These are phyloP conservation scores for Nomada ferruginata DNA, from an alignment of 2,888 invertebrate genomes.

Conservation along the genomic window DNA sequence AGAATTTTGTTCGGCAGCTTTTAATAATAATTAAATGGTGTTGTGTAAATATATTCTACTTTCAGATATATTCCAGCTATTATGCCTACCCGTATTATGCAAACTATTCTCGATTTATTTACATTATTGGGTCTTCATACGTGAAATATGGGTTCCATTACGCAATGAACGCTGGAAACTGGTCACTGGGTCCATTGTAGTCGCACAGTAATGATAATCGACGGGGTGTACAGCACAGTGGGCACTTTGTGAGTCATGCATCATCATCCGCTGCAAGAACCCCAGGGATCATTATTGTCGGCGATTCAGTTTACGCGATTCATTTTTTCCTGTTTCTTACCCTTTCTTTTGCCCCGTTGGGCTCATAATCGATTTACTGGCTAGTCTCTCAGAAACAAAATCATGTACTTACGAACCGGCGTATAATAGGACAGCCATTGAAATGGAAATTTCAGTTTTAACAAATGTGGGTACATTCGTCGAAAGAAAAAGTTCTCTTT, in stretches of 20 bases:
- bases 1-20: too few relatives aligned
- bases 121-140: constrained; percentile 48
- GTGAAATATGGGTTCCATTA: constrained; percentile 54
- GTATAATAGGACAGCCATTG: not conserved
- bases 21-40: too few relatives aligned
- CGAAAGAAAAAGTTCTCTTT: not conserved
- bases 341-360: constrained; percentile 9
- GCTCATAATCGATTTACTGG: constrained; percentile 19
- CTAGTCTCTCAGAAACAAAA: constrained; percentile 9
- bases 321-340: constrained; percentile 20
- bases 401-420: not conserved
- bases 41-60: too few relatives aligned
- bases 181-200: constrained; percentile 61
- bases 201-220: constrained; percentile 67
- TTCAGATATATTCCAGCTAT: too few relatives aligned
- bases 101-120: constrained; percentile 34
- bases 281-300: constrained; percentile 59
- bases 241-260: constrained; percentile 72
- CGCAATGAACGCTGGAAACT: constrained; percentile 50
- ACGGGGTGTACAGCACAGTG: constrained; percentile 67
- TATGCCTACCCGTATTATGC: not conserved
- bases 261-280: constrained; percentile 61
- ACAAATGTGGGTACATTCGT: not conserved
- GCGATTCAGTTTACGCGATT: constrained; percentile 41
- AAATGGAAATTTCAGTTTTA: not conserved